A percentile compares a stretch with the other conserved stretches of the same genome.
Evolutionary conservation across 2,888 invertebrate species (phyloP).

Genomic region (Apantesis nais): DNA sequence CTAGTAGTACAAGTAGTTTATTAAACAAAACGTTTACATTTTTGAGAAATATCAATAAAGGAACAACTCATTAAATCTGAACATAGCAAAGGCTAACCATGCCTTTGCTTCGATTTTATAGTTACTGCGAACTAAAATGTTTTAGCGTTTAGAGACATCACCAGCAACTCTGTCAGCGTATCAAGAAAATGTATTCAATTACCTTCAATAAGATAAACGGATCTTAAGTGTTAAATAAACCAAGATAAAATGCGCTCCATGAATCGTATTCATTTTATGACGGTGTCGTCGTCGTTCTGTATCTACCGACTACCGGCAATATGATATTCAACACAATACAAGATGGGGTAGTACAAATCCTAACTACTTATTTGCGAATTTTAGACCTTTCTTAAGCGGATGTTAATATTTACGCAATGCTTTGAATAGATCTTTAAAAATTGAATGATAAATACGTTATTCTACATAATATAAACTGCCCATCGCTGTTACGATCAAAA

Average conservation of each 20-base stretch:
- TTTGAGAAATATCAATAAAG: neutral
- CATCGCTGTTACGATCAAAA: constrained; percentile 36
- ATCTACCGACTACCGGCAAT: neutral
- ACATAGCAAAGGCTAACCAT: neutral
- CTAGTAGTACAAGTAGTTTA: neutral
- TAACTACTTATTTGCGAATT: neutral
- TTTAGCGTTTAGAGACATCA: neutral
- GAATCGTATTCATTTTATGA: constrained; percentile 33
- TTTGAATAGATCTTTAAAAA: neutral
- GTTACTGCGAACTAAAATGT: constrained; percentile 1
- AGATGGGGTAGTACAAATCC: neutral
- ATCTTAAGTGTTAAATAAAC: constrained; percentile 36
- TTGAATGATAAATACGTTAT: neutral
- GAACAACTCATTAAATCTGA: neutral
- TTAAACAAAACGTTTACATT: neutral
- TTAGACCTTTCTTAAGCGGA: neutral
- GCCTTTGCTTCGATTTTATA: constrained; percentile 3
- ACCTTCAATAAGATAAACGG: constrained; percentile 47
- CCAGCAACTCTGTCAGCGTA: constrained; percentile 21
- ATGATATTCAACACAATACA: too few species aligned
- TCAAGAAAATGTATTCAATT: constrained; percentile 42
- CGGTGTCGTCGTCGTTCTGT: constrained; percentile 17
- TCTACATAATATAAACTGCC: neutral
- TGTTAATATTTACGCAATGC: neutral
- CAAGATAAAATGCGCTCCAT: constrained; percentile 27